Evolutionary conservation across 2,888 invertebrate species (phyloP).

Genomic region (Sphaerophoria rueppellii): DNA sequence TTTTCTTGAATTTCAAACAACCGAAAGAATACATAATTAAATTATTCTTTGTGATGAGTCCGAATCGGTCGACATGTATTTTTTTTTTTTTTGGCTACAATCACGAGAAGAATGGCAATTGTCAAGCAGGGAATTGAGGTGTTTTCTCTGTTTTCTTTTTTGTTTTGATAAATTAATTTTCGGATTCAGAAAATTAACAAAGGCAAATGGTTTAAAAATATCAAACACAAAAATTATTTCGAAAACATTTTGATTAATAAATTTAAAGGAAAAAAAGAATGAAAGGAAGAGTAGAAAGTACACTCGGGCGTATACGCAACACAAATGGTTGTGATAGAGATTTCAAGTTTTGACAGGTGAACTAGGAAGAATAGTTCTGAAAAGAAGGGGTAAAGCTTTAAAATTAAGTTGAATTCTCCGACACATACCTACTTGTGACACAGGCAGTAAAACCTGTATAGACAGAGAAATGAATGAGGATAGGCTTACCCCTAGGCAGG

Average conservation of each 20-base stretch:
- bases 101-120: conserved; percentile 44
- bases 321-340: not conserved
- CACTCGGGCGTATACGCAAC: conserved; percentile 1
- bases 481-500: too few relatives aligned
- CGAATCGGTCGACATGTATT: conserved; percentile 36
- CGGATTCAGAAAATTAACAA: not conserved
- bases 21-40: conserved; percentile 65
- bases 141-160: conserved; percentile 28
- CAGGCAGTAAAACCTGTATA: too few relatives aligned
- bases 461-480: too few relatives aligned
- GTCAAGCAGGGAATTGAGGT: conserved; percentile 24
- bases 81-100: conserved; percentile 51
- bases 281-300: too few relatives aligned
- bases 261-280: not conserved
- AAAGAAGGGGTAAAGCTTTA: too few relatives aligned
- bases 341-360: too few relatives aligned
- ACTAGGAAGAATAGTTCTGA: too few relatives aligned
- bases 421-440: too few relatives aligned
- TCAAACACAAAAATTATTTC: conserved; percentile 25
- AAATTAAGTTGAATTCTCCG: too few relatives aligned
- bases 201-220: conserved; percentile 30
- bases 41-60: conserved; percentile 49
- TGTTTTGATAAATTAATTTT: conserved; percentile 5
- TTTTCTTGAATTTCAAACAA: conserved; percentile 11
- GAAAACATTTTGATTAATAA: conserved; percentile 27